A percentile compares a stretch with the other conserved stretches of the same genome.
These are phyloP conservation scores for Anableps anableps DNA, from an alignment of 2,797 vertebrate genomes.

Conservation along the genomic window DNA sequence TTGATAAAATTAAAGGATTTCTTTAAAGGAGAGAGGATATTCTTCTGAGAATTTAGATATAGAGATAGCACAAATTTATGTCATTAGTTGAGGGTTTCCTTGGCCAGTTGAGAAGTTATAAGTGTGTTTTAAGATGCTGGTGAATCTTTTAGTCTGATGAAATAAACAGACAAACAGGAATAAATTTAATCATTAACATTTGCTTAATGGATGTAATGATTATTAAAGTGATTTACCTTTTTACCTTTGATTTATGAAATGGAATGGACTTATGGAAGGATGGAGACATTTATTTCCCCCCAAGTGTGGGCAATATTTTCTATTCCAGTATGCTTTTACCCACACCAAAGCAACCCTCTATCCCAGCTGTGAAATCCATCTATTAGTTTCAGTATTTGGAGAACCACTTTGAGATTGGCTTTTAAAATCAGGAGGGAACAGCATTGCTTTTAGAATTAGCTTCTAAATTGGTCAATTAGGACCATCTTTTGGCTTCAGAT, in stretches of 20 bases:
- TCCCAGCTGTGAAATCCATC: constrained; percentile 18
- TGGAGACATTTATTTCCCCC: constrained; percentile 41
- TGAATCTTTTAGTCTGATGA: constrained; percentile 20
- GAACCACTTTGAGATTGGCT: constrained; percentile 50
- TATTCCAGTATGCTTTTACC: constrained; percentile 36
- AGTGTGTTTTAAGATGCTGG: background rate
- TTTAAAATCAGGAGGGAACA: constrained; percentile 58
- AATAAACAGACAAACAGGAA: constrained; percentile 9
- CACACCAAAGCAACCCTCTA: constrained; percentile 6
- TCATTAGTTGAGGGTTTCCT: background rate
- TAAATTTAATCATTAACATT: constrained; percentile 17
- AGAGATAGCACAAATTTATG: background rate
- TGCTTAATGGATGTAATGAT: constrained; percentile 25
- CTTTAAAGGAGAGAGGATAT: too few relatives aligned
- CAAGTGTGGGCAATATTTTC: constrained; percentile 27
- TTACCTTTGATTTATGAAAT: constrained; percentile 27
- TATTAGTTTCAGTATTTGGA: constrained; percentile 35
- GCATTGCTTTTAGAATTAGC: constrained; percentile 54
- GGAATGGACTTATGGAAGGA: constrained; percentile 16
- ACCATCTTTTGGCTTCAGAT: constrained; percentile 58
- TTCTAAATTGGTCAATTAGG: constrained; percentile 70
- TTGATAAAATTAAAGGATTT: too few relatives aligned
- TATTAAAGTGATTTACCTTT: constrained; percentile 28
- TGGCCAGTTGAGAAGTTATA: background rate
- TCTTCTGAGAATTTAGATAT: background rate